phyloP scores from a whole-genome alignment of 1,140 invertebrate genomes.

The Leptinotarsa defecta region DNA sequence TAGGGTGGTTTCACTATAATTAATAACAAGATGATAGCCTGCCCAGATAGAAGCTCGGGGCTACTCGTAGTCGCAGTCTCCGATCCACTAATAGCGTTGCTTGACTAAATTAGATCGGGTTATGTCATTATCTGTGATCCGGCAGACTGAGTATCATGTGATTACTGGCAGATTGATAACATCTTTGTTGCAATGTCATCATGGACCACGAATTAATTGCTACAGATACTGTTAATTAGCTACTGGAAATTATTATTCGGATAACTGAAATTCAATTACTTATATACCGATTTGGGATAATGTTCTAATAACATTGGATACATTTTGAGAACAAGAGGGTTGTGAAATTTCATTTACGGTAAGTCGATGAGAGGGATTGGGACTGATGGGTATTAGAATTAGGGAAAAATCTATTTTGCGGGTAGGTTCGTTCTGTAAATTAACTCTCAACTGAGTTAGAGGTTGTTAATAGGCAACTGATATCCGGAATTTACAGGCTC shows the following conservation, averaged over 20 bases:
- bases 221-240: conserved; percentile 34
- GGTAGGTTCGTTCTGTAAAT: neutral
- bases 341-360: conserved; percentile 3
- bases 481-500: no score
- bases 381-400: neutral
- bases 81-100: conserved; percentile 35
- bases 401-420: neutral
- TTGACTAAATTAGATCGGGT: conserved; percentile 43
- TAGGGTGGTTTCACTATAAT: conserved; percentile 28
- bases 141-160: conserved; percentile 36
- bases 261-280: conserved; percentile 28
- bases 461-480: no score
- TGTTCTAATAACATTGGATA: neutral
- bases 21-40: conserved; percentile 35
- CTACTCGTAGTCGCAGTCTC: conserved; percentile 16
- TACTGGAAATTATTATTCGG: conserved; percentile 26
- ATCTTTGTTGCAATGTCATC: conserved; percentile 42
- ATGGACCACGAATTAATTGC: conserved; percentile 41
- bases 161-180: conserved; percentile 41
- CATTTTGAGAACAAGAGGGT: conserved; percentile 7
- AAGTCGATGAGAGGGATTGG: neutral
- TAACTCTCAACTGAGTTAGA: no score
- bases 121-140: conserved; percentile 42
- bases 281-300: neutral
- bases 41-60: conserved; percentile 28